These are phyloP conservation scores for Mastomys natalensis DNA, from an alignment of 2,113 vertebrate species.

Conservation along the genomic window DNA sequence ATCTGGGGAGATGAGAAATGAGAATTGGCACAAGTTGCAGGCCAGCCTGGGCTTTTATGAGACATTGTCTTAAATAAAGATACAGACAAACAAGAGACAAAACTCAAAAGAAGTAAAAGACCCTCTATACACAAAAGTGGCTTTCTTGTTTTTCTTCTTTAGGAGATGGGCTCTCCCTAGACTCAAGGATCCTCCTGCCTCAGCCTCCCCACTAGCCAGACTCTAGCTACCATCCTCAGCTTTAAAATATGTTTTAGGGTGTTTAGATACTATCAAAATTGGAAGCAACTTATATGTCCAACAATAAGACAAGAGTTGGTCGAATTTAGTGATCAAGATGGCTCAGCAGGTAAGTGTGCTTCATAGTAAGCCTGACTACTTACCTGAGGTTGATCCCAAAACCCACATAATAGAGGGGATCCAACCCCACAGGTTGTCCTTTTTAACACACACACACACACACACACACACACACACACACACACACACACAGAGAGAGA, in stretches of 20 bases:
- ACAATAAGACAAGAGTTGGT: background rate
- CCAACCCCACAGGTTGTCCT: background rate
- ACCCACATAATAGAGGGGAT: background rate
- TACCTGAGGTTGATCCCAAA: background rate
- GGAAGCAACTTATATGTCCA: constrained; percentile 32
- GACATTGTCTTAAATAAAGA: background rate
- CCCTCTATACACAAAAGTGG: background rate
- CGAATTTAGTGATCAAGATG: background rate
- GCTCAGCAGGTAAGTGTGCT: background rate
- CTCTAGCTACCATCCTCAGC: background rate
- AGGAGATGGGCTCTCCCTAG: background rate
- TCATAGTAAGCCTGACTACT: background rate
- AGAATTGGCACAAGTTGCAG: background rate
- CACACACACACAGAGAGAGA: too few species aligned
- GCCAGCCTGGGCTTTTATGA: background rate
- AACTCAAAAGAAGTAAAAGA: background rate
- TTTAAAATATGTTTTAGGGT: constrained; percentile 22
- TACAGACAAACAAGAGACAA: background rate
- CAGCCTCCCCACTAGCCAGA: background rate
- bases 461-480: too few species aligned
- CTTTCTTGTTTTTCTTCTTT: background rate
- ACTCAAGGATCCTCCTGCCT: background rate
- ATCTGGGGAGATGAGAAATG: background rate
- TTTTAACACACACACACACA: background rate
- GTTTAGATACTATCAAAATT: background rate